Base-by-base conservation (phyloP, 2,888 invertebrate genomes). In the Elegia similella region DNA sequence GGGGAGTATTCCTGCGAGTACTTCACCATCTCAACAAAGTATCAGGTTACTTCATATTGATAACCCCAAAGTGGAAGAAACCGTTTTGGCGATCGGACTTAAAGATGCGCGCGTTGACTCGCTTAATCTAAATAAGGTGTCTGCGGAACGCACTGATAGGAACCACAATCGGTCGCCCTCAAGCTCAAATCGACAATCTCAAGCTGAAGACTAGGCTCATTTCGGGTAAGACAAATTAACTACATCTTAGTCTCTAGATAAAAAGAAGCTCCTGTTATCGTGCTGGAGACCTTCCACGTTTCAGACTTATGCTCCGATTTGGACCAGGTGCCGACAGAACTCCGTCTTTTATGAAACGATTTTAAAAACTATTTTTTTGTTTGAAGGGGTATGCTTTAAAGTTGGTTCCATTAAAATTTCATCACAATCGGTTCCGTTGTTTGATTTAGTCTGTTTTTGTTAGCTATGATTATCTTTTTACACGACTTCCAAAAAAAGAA, bases 21-120 rank as follows among this genome's bases (percentile, higher is more conserved):
- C 50, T 69, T 0, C 7, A 38, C 3, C 67, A 67, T 29, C 54
- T 71, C 3, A 66, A 69, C 52, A 8, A 46, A 5, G 55, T 62
- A 1, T 23, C 7, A 38, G 64, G 66, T 42, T 8, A 43, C 7
- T 60, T 59, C 43, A 16, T 72, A 7, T 7, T 73, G 23, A 56
- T 73, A 38, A 58, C 46, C 0, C 65, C 68, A 0, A 30, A 34
- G 1, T 67, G 63, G 63, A 42, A 59, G 17, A 56, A 16, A 23
- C 58, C 48, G 7, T 66, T 62, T 34, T 68, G 63, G 64, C 15
- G 58, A 32, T 48, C 59, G 3, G 62, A 64, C 12, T 50, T 64
- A 15, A 53, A 52, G 16, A 23, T 32, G 1, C 54, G 61, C 7
- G 63, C 64, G 1, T 7, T 54, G 12, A 2, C 7, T 38, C 38